Conservation (phyloP, 2,888 invertebrate species). For the Hanleya hanleyi region DNA sequence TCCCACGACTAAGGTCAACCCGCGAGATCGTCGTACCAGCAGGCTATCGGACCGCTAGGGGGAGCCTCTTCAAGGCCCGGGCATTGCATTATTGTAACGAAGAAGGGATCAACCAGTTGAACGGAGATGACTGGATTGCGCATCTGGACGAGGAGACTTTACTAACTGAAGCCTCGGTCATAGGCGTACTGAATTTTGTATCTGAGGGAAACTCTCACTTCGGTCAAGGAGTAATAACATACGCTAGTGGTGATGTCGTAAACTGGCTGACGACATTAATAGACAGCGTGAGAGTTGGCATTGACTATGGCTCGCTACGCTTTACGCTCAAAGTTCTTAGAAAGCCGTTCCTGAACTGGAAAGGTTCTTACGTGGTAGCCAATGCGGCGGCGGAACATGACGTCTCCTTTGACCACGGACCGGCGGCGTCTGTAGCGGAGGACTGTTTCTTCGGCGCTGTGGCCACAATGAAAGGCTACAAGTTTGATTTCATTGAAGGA, state of each 20-base stretch:
- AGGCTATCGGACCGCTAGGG: neutral
- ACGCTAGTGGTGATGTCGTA: conserved; percentile 57
- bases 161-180: neutral
- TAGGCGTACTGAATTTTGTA: conserved; percentile 4
- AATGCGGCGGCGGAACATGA: conserved; percentile 56
- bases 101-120: neutral
- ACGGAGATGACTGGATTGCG: conserved; percentile 5
- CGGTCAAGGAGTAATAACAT: conserved; percentile 42
- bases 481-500: conserved; percentile 63
- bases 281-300: conserved; percentile 60
- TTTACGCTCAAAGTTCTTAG: conserved; percentile 51
- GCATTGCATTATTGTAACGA: conserved; percentile 7
- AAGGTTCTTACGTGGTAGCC: conserved; percentile 65
- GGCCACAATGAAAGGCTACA: conserved; percentile 58
- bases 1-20: neutral
- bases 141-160: conserved; percentile 14
- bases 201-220: neutral
- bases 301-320: conserved; percentile 51
- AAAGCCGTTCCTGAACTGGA: conserved; percentile 62
- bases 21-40: neutral
- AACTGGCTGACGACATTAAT: conserved; percentile 63
- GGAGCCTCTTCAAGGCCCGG: conserved; percentile 7
- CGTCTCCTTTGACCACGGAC: conserved; percentile 58
- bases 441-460: conserved; percentile 62
- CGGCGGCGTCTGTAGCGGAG: conserved; percentile 59